These are phyloP conservation scores for Tribolium freemani DNA, from an alignment of 2,888 invertebrate species.

Conservation along the genomic window DNA sequence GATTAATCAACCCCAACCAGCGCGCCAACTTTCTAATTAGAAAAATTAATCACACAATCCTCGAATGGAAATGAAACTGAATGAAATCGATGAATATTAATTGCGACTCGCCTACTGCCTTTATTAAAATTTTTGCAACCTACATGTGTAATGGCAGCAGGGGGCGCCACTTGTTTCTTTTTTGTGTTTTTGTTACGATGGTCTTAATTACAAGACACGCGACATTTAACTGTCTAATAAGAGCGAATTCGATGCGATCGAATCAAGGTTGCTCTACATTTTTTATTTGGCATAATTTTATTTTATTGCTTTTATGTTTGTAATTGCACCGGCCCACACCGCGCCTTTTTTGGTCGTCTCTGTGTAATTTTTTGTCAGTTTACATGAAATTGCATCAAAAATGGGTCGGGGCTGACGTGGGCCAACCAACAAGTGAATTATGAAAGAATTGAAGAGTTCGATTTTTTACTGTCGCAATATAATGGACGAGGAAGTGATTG, in stretches of 20 bases:
- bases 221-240: background rate
- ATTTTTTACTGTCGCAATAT: background rate
- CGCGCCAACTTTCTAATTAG: background rate
- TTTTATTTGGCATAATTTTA: too few relatives aligned
- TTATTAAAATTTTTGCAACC: background rate
- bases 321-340: too few relatives aligned
- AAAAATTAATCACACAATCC: background rate
- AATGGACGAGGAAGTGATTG: constrained; percentile 29
- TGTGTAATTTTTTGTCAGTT: too few relatives aligned
- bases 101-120: background rate
- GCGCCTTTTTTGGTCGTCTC: too few relatives aligned
- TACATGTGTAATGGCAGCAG: background rate
- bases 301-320: too few relatives aligned
- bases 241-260: too few relatives aligned
- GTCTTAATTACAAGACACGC: background rate
- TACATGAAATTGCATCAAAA: too few relatives aligned
- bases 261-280: too few relatives aligned
- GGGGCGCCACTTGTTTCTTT: background rate
- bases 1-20: background rate
- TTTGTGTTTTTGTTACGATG: background rate
- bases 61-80: background rate
- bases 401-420: background rate
- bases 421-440: background rate
- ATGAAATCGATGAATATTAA: background rate
- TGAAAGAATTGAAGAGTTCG: background rate